Conservation (phyloP, 1,140 invertebrate species). For the Drosophila orena region DNA sequence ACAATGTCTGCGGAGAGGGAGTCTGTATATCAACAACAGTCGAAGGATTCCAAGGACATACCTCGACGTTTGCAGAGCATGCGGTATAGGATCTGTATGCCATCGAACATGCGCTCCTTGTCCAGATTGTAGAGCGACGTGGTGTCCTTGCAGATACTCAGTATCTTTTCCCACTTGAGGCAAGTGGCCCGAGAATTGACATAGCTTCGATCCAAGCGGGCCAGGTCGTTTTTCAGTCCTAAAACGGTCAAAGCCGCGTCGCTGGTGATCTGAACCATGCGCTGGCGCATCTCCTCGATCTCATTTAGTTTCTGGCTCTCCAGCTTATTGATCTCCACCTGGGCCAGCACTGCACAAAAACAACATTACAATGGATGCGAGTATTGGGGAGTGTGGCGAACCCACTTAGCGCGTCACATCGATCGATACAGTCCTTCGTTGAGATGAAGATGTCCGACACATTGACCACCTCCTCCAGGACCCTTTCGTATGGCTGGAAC, state of each 20-base stretch:
- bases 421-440: slow-evolving; percentile 74
- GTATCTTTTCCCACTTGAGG: slow-evolving; percentile 72
- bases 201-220: slow-evolving; percentile 66
- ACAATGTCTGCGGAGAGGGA: slow-evolving; percentile 25
- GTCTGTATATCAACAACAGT: neutral
- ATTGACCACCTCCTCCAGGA: slow-evolving; percentile 71
- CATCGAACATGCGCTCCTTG: slow-evolving; percentile 66
- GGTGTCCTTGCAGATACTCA: slow-evolving; percentile 61
- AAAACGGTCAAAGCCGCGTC: slow-evolving; percentile 67
- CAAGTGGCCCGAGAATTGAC: slow-evolving; percentile 53
- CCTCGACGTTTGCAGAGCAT: slow-evolving; percentile 64
- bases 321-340: slow-evolving; percentile 66
- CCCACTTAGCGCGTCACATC: slow-evolving; percentile 80
- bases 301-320: slow-evolving; percentile 58
- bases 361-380: neutral
- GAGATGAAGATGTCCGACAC: slow-evolving; percentile 72
- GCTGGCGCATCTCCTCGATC: slow-evolving; percentile 61
- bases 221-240: slow-evolving; percentile 75
- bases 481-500: slow-evolving; percentile 71
- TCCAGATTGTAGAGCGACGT: slow-evolving; percentile 47
- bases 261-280: slow-evolving; percentile 67
- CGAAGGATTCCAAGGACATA: neutral
- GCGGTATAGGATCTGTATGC: slow-evolving; percentile 57
- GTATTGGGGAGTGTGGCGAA: neutral
- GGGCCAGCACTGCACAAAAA: slow-evolving; percentile 61